Evolutionary conservation across 2,113 vertebrate genomes (phyloP).

Genomic region (Bubo blakistoni): DNA sequence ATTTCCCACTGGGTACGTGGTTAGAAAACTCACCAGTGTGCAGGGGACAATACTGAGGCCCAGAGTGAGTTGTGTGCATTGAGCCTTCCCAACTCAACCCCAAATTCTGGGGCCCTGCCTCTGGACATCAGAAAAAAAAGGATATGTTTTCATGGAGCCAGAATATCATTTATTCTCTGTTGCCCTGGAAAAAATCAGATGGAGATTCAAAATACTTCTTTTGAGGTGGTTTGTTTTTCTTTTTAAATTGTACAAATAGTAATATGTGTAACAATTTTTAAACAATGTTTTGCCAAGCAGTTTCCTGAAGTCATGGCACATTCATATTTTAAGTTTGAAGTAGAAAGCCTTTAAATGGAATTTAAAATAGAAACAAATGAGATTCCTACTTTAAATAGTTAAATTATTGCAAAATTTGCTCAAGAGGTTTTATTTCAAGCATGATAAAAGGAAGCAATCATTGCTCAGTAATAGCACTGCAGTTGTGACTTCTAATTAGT

Average conservation of each 20-base stretch:
- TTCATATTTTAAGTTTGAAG: neutral
- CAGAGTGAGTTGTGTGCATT: neutral
- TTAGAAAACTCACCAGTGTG: neutral
- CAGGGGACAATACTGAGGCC: neutral
- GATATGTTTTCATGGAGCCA: neutral
- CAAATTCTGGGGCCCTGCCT: neutral
- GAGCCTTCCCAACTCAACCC: neutral
- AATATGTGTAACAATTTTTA: neutral
- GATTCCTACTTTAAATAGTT: neutral
- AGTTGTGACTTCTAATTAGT: neutral
- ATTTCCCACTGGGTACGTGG: fast-evolving
- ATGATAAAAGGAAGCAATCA: fast-evolving
- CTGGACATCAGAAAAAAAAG: neutral
- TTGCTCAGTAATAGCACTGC: neutral
- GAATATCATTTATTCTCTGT: neutral
- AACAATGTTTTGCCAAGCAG: neutral
- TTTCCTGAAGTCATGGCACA: neutral
- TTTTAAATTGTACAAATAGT: neutral
- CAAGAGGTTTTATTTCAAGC: neutral
- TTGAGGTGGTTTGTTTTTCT: neutral
- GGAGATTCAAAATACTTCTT: neutral
- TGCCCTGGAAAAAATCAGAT: neutral
- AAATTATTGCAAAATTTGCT: neutral
- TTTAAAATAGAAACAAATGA: neutral
- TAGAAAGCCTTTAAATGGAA: neutral